Evolutionary conservation across 2,888 invertebrate species (phyloP).

Genomic region (Cerastoderma edule): DNA sequence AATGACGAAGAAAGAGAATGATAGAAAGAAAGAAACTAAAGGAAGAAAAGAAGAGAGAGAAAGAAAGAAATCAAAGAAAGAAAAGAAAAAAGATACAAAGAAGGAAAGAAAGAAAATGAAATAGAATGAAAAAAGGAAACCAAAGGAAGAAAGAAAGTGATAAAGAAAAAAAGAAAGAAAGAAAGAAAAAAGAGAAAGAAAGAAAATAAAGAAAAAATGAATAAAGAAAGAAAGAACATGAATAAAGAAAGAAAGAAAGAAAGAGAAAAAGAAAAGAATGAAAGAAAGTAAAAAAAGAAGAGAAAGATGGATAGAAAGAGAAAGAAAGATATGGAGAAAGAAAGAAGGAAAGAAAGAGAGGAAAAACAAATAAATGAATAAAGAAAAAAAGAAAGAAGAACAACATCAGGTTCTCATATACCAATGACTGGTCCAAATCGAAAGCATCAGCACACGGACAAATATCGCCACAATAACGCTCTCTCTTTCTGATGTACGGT

Average conservation of each 20-base stretch:
- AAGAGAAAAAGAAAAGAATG: not conserved
- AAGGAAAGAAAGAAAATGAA: not conserved
- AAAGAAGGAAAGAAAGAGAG: not conserved
- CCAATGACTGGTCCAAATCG: no score
- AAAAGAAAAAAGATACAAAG: not conserved
- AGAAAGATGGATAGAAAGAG: not conserved
- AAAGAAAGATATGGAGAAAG: not conserved
- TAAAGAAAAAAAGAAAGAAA: not conserved
- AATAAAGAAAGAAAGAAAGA: not conserved
- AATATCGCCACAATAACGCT: no score
- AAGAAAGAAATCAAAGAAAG: not conserved
- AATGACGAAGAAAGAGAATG: not conserved
- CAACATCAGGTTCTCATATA: no score
- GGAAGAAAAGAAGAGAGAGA: not conserved
- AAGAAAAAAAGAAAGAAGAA: no score
- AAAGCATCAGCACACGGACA: no score
- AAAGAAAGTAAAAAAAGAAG: not conserved
- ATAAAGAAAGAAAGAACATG: not conserved
- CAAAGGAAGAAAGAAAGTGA: not conserved
- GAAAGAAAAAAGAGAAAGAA: not conserved
- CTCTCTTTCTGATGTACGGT: no score
- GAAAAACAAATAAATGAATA: not conserved
- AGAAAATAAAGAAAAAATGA: not conserved
- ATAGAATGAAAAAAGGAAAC: not conserved
- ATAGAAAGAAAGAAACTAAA: not conserved